phyloP scores from a whole-genome alignment of 2,888 invertebrate species.

The Chymomyza procnemis region DNA sequence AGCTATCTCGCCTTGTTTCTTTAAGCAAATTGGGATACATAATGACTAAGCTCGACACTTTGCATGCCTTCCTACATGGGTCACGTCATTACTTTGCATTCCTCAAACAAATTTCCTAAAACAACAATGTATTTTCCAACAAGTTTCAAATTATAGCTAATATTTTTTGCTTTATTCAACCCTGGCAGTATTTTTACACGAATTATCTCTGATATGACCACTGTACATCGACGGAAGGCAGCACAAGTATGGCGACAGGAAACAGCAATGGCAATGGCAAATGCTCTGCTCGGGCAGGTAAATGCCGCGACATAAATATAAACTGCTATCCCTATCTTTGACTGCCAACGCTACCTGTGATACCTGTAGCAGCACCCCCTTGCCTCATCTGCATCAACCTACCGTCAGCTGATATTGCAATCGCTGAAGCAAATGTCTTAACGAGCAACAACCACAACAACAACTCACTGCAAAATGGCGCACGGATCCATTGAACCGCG shows the following conservation, averaged over 20 bases:
- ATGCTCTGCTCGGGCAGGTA: not conserved
- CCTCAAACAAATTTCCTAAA: too few relatives aligned
- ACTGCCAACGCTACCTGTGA: not conserved
- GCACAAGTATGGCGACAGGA: not conserved
- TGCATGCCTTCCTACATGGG: too few relatives aligned
- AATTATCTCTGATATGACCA: not conserved
- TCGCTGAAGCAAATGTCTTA: conserved; percentile 51
- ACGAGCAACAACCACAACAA: conserved; percentile 42
- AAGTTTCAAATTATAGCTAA: too few relatives aligned
- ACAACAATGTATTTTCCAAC: too few relatives aligned
- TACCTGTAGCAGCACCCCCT: not conserved
- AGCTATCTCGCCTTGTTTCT: too few relatives aligned
- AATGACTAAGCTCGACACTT: too few relatives aligned
- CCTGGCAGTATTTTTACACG: not conserved
- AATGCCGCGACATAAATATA: not conserved
- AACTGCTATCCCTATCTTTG: not conserved
- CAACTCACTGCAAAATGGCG: not conserved
- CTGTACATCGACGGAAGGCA: not conserved
- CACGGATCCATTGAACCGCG: conserved; percentile 28
- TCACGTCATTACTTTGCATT: too few relatives aligned
- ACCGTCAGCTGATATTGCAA: not conserved
- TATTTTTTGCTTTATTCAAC: too few relatives aligned
- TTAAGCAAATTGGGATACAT: too few relatives aligned
- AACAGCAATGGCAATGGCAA: not conserved
- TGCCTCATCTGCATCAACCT: not conserved